Conservation (phyloP, 2,797 vertebrate species). For the Masticophis lateralis region DNA sequence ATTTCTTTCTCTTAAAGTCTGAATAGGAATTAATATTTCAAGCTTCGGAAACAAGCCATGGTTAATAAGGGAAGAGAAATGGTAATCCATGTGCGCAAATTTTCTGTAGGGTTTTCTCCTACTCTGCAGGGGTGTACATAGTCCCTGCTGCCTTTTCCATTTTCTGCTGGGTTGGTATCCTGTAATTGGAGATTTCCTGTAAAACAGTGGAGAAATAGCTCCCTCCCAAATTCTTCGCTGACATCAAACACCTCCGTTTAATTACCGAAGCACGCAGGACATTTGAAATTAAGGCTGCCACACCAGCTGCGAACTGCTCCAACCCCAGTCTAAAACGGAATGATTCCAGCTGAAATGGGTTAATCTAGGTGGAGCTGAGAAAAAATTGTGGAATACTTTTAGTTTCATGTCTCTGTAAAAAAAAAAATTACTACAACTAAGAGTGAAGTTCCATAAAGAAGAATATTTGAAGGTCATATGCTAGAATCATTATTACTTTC, state of each 20-base stretch:
- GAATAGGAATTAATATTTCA: constrained; percentile 3
- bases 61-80: not conserved
- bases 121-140: not conserved
- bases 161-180: not conserved
- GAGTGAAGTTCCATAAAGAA: not conserved
- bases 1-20: not conserved
- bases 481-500: not conserved
- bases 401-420: not conserved
- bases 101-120: constrained; percentile 2
- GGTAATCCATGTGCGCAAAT: not conserved
- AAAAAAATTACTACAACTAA: not conserved
- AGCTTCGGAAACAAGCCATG: not conserved
- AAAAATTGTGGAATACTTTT: accelerated
- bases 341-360: not conserved
- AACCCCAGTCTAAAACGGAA: not conserved
- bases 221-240: not conserved
- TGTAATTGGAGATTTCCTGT: not conserved
- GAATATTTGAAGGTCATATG: not conserved
- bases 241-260: not conserved
- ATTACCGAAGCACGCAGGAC: not conserved
- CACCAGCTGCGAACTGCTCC: constrained; percentile 19
- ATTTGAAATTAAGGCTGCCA: not conserved
- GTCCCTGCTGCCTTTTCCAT: not conserved
- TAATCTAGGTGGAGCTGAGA: not conserved
- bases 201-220: not conserved